Evolutionary conservation across 2,888 invertebrate genomes (phyloP).

Genomic region (Cephus rjabovi): DNA sequence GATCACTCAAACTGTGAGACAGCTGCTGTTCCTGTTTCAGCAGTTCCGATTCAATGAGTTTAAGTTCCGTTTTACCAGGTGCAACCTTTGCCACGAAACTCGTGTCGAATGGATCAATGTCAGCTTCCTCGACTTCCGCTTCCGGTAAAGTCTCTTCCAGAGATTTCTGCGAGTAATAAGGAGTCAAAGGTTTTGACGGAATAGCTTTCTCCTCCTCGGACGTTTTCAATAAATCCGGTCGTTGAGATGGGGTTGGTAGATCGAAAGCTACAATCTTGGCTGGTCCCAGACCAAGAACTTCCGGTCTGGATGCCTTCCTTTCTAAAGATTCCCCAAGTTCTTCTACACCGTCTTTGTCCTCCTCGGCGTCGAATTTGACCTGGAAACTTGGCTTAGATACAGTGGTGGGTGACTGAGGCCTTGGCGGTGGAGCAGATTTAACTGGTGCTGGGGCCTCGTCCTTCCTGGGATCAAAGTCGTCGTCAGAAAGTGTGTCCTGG

Average conservation of each 20-base stretch:
- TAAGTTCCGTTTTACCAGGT: conserved; percentile 72
- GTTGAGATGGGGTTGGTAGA: conserved; percentile 68
- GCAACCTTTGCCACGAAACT: conserved; percentile 70
- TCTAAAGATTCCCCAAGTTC: conserved; percentile 1
- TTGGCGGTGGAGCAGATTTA: conserved; percentile 30
- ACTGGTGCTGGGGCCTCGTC: conserved; percentile 66
- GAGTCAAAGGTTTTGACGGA: conserved; percentile 79
- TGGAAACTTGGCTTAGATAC: conserved; percentile 29
- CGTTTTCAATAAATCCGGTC: conserved; percentile 70
- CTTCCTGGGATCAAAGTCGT: conserved; percentile 85
- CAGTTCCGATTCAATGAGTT: conserved; percentile 71
- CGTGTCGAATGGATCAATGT: conserved; percentile 77
- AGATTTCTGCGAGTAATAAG: conserved; percentile 77
- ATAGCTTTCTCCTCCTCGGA: conserved; percentile 72
- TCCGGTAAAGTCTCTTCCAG: conserved; percentile 71
- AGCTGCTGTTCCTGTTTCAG: conserved; percentile 43
- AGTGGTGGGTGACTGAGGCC: conserved; percentile 28
- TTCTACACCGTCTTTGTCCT: conserved; percentile 7
- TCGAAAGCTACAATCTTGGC: conserved; percentile 72
- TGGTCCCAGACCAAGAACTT: conserved; percentile 66
- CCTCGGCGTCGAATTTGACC: conserved; percentile 32
- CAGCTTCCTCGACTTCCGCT: conserved; percentile 66
- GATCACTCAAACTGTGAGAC: conserved; percentile 73
- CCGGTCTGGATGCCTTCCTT: conserved; percentile 74
- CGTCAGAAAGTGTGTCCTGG: conserved; percentile 75